Conservation (phyloP, 2,113 vertebrate genomes). For the Tachycineta bicolor region DNA sequence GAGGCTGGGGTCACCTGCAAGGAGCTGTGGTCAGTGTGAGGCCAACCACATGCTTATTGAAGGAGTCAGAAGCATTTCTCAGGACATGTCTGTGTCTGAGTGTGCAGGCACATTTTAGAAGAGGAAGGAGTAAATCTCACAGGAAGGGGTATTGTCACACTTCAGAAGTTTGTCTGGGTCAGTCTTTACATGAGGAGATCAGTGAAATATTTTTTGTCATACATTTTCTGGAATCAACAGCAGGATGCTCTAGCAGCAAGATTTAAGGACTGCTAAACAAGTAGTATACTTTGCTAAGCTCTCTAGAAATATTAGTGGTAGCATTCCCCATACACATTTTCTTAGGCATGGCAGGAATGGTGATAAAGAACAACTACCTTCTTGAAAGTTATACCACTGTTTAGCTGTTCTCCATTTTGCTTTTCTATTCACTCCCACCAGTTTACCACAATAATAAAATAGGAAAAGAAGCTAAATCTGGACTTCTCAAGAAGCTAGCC, state of each 20-base stretch:
- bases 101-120: neutral
- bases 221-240: neutral
- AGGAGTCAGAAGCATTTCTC: neutral
- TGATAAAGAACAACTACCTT: neutral
- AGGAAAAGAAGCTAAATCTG: neutral
- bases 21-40: neutral
- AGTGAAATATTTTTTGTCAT: neutral
- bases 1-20: neutral
- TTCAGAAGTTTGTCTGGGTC: neutral
- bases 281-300: neutral
- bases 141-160: neutral
- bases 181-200: neutral
- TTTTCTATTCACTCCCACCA: neutral
- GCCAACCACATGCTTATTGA: neutral
- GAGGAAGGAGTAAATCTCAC: neutral
- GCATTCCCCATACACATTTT: neutral
- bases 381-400: neutral
- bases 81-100: neutral
- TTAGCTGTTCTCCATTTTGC: neutral
- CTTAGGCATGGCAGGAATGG: neutral
- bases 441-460: neutral
- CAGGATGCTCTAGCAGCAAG: neutral
- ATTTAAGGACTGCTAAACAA: neutral
- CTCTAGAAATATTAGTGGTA: neutral
- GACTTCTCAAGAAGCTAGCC: neutral